Conservation (phyloP, 53 echinoderm and acorn worm genomes). For the Echinarachnius parma region DNA sequence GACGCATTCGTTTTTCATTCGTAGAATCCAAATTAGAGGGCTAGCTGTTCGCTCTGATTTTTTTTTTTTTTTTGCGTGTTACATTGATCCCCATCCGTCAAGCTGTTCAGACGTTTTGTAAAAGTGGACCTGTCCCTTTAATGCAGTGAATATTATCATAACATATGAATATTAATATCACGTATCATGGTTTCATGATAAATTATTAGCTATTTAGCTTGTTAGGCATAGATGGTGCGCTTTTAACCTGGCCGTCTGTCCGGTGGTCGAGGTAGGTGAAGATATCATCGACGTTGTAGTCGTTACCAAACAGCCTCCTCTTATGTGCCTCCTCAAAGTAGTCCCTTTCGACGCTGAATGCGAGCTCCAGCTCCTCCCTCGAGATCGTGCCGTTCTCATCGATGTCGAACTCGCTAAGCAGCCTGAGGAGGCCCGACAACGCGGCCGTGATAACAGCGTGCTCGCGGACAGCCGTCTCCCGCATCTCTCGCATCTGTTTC, state of each 20-base stretch:
- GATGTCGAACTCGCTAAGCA: constrained; percentile 62
- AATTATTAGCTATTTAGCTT: no score
- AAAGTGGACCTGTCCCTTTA: no score
- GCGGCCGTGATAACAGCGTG: constrained; percentile 60
- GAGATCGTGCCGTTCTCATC: constrained; percentile 54
- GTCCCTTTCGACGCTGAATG: constrained; percentile 56
- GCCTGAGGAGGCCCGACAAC: constrained; percentile 64
- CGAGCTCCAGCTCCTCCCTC: constrained; percentile 69
- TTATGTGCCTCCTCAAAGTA: constrained; percentile 64
- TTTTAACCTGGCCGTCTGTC: constrained; percentile 72
- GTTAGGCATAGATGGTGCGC: no score
- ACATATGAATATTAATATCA: no score
- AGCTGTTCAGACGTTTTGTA: no score
- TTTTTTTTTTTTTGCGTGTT: no score
- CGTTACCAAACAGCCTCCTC: constrained; percentile 61
- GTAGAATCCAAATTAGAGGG: no score
- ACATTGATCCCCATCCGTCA: no score
- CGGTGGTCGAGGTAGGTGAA: constrained; percentile 70
- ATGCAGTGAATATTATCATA: no score
- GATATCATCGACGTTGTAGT: constrained; percentile 64
- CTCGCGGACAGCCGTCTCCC: constrained; percentile 47
- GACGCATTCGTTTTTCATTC: no score
- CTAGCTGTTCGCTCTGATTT: no score
- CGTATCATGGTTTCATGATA: no score
- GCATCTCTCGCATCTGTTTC: constrained; percentile 30